Evolutionary conservation across 2,113 vertebrate genomes (phyloP), one percentile per base, ranked within the genome.

Genomic region (Desmodus rotundus): DNA sequence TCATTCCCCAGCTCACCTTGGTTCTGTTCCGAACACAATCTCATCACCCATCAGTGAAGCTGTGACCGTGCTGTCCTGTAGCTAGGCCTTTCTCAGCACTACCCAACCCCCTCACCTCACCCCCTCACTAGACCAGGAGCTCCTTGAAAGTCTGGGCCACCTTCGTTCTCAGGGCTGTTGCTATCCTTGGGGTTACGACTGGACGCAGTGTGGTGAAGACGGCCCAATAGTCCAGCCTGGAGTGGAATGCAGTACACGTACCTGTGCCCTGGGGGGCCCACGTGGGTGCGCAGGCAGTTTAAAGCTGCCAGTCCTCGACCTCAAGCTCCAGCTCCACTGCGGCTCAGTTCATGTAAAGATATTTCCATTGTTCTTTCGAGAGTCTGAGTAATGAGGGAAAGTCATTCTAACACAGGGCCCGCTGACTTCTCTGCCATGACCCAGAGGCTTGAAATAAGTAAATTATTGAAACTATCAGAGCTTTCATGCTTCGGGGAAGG

Each of bases 401-500:
- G 89, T 95, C 52, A 45, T 94, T 96, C 97, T 89, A 88, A 97
- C 91, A 74, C 56, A 43, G 61, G 2, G 76, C 68, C 92, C 96
- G 78, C 96, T 96, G 97, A 96, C 94, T 97, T 96, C 90, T 52
- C 91, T 93, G 61, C 92, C 89, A 7, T 61, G 93, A 95, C 77
- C 90, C 89, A 58, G 93, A 94, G 89, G 93, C 94, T 97, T 68
- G 45, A 97, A 97, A 97, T 97, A 96, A 97, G 98, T 97, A 97
- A 98, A 97, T 98, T 67, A 94, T 96, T 94, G 96, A 93, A 96
- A 95, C 45, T 50, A 43, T 20, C 88, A 63, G 82, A 31, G 91
- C 89, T 63, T 96, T 93, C 83, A 22, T 17, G 63, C 87, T 83
- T 36, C 80, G 58, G 89, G 74, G 65, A 86, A 84, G 74, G 83